Evolutionary conservation across 1,140 invertebrate species (phyloP).

Genomic region (Ladona fulva): DNA sequence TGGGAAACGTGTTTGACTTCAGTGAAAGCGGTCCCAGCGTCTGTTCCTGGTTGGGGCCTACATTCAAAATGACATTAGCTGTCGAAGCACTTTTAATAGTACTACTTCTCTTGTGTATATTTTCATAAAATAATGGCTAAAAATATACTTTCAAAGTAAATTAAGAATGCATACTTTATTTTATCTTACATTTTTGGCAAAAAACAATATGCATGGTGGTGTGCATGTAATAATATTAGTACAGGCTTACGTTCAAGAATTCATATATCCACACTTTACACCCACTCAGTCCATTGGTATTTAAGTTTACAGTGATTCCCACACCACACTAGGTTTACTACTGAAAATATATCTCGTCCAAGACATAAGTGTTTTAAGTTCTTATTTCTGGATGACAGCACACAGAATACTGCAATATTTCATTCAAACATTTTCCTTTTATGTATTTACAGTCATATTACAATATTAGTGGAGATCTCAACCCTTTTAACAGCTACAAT

Average conservation of each 20-base stretch:
- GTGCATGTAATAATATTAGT: neutral
- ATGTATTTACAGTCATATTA: neutral
- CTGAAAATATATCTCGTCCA: conserved; percentile 1
- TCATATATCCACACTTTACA: neutral
- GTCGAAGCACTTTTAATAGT: no score
- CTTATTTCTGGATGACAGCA: neutral
- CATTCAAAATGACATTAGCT: no score
- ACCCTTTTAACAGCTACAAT: neutral
- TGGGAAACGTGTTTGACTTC: no score
- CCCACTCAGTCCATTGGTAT: neutral
- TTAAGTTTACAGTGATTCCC: neutral
- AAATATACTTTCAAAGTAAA: neutral
- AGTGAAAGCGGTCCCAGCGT: no score
- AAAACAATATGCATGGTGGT: neutral
- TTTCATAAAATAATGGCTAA: no score
- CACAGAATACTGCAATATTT: neutral
- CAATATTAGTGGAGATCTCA: neutral
- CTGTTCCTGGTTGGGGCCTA: no score
- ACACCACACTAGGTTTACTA: neutral
- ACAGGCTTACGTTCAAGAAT: neutral
- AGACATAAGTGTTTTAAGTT: neutral
- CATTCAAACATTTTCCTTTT: neutral
- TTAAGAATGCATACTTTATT: neutral
- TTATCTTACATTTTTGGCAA: conserved; percentile 10
- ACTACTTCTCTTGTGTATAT: no score